Base-by-base conservation (phyloP, 92 coral and sea anemone species). In the Meandrina meandrites region DNA sequence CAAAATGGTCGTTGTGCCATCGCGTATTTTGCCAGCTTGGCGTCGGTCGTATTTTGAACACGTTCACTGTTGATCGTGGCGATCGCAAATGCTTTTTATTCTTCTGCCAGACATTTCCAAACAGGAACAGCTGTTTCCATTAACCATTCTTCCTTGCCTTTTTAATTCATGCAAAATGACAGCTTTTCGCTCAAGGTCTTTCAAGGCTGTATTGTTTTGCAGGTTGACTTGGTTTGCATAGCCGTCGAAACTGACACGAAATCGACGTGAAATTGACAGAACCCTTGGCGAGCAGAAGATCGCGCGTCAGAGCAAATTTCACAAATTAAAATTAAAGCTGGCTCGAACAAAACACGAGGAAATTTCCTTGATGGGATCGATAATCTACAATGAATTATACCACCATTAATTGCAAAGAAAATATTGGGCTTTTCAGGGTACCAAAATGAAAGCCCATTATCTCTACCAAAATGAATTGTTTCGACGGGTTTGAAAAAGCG, bases 161-260 rank as follows among this genome's bases (percentile, higher is more conserved):
- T 83, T 82, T 73, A 74, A 75, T 84, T 84, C 87, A 84, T 84
- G 87, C 56, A 57, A 35, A 37, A 35, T 75, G 87, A 74, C 87
- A 84, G 72, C 87, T 58, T 84, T 84, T 35, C 80, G 80, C 35
- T 84, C 73, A 84, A 84, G 74, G 87, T 84, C 72, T 27, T 73
- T 75, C 54, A 34, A 21, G 54, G 10, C 31, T 15, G 35, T 35
- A 73, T 75, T 73, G 72, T 73, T 40, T 58, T 8, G 30, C 28
- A 17, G n/a, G 42, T 27, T 5, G 16, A 16, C 37, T 54, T 58
- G 56, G 79, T 40, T 84, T 73, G 73, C 53, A 31, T 16, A 56
- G 56, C 36, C 57, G 79, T 73, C 7, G 32, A 56, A 74, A 27
- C 53, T 84, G 79, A 74, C 86, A 70, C 14, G 78, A 31, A 70